phyloP scores from a whole-genome alignment of 53 echinoderm and acorn worm genomes.

The Paracentrotus lividus region DNA sequence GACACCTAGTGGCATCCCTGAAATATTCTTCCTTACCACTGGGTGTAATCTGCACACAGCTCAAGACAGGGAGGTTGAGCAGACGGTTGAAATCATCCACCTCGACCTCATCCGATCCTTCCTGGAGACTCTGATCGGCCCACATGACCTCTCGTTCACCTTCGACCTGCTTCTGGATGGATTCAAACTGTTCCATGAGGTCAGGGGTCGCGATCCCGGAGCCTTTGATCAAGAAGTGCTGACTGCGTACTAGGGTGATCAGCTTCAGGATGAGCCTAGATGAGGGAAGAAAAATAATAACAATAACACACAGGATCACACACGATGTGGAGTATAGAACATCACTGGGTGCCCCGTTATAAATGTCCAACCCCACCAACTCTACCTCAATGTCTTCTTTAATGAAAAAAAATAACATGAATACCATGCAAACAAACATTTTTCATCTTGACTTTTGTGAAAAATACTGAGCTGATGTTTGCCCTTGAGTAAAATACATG shows the following conservation, averaged over 20 bases:
- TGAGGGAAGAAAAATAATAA: not conserved
- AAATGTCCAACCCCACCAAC: no score
- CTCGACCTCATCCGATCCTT: slow-evolving; percentile 1
- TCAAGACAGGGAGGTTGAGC: slow-evolving; percentile 59
- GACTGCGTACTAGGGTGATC: slow-evolving; percentile 81
- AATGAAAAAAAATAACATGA: no score
- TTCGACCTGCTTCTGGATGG: slow-evolving; percentile 89
- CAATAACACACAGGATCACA: no score
- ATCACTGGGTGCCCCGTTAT: no score
- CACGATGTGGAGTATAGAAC: no score
- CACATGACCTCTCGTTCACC: slow-evolving; percentile 80
- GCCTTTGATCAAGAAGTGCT: slow-evolving; percentile 91
- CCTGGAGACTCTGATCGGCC: slow-evolving; percentile 54
- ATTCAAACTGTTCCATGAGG: slow-evolving; percentile 82
- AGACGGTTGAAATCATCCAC: slow-evolving; percentile 36
- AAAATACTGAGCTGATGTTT: no score
- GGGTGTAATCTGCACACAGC: slow-evolving; percentile 65
- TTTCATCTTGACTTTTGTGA: no score
- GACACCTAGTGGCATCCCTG: no score
- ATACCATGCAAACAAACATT: no score
- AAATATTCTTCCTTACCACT: no score
- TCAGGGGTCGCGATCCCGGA: slow-evolving; percentile 86
- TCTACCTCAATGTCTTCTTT: no score
- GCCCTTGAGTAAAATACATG: no score
- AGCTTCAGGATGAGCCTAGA: slow-evolving; percentile 84